Evolutionary conservation across 2,888 invertebrate species (phyloP).

Genomic region (Brachycybe producta): DNA sequence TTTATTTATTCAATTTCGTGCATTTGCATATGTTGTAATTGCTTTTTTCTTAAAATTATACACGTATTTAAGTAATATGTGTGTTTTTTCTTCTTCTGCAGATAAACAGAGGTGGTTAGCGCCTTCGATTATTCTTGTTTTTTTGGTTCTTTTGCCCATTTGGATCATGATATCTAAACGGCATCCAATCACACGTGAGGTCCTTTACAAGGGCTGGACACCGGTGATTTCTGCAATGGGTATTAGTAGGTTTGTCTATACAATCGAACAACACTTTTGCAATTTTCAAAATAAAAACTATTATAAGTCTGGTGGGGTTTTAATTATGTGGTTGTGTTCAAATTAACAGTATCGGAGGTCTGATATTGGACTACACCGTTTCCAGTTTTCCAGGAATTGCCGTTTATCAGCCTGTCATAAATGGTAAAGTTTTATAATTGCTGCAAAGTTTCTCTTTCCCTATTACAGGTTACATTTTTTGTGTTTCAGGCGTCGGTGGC

Average conservation of each 20-base stretch:
- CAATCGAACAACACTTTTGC: background rate
- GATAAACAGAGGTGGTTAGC: slow-evolving; percentile 52
- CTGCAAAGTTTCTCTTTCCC: background rate
- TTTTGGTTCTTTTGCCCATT: slow-evolving; percentile 58
- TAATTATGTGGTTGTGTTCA: background rate
- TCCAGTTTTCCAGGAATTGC: slow-evolving; percentile 38
- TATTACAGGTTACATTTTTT: background rate
- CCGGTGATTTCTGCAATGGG: slow-evolving; percentile 81
- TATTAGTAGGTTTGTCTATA: slow-evolving; percentile 27
- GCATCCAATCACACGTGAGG: slow-evolving; percentile 66
- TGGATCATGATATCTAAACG: slow-evolving; percentile 68
- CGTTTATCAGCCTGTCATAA: slow-evolving; percentile 38
- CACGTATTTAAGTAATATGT: no score
- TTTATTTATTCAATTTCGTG: no score
- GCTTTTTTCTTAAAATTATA: no score
- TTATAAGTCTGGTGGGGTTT: background rate
- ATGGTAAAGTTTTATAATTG: slow-evolving; percentile 27
- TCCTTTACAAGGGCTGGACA: slow-evolving; percentile 78
- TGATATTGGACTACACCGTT: slow-evolving; percentile 40
- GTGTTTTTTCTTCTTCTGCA: no score
- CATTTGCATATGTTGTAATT: no score
- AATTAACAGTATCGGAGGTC: slow-evolving; percentile 32
- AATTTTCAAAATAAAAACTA: no score
- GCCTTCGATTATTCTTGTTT: slow-evolving; percentile 51
- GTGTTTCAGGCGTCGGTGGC: slow-evolving; percentile 31